These are phyloP conservation scores for Indicator indicator DNA, from an alignment of 2,113 vertebrate genomes.

Conservation along the genomic window DNA sequence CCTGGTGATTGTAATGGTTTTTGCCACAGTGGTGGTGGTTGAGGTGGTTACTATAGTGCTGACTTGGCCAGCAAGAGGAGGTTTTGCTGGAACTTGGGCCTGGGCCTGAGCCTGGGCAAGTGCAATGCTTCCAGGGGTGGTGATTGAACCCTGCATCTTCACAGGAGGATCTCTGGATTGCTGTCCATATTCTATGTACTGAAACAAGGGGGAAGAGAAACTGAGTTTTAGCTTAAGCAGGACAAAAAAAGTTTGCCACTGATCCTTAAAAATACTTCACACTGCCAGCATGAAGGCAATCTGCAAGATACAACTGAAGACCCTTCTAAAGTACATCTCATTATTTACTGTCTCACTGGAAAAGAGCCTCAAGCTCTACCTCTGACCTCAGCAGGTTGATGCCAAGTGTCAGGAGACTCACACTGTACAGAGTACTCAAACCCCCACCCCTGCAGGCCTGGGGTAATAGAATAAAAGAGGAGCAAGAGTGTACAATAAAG, in stretches of 20 bases:
- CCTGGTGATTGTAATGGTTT: constrained; percentile 94
- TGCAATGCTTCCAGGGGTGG: constrained; percentile 92
- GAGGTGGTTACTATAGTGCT: constrained; percentile 95
- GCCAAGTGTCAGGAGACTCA: neutral
- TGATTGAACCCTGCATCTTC: constrained; percentile 99
- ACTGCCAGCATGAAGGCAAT: neutral
- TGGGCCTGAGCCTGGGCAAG: constrained; percentile 93
- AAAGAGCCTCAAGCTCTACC: neutral
- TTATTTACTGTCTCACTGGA: neutral
- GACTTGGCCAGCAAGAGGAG: constrained; percentile 88
- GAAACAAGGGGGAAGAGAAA: neutral
- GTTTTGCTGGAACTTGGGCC: constrained; percentile 89
- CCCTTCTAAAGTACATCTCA: neutral
- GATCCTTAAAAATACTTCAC: neutral
- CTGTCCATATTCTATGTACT: constrained; percentile 99
- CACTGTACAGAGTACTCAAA: neutral
- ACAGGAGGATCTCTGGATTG: constrained; percentile 99
- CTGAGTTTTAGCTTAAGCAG: neutral
- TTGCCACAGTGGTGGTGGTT: constrained; percentile 91
- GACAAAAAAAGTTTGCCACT: neutral
- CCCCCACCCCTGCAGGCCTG: neutral
- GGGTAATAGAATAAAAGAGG: neutral
- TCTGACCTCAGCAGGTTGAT: neutral
- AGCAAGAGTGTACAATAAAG: neutral
- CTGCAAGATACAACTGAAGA: neutral